Evolutionary conservation across 2,113 vertebrate species (phyloP).

Genomic region (Electrona antarctica): DNA sequence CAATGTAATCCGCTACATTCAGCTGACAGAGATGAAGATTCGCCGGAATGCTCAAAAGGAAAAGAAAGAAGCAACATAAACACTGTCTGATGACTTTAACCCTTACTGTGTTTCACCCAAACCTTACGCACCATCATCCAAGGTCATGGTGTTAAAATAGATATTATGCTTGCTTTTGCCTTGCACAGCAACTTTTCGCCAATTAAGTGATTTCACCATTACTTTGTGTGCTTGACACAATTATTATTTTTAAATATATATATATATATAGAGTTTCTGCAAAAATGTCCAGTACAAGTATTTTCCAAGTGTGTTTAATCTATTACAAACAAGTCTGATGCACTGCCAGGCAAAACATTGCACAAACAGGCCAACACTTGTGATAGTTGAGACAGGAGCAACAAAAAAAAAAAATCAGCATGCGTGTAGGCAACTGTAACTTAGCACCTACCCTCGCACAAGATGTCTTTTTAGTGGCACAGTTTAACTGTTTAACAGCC

Average conservation of each 20-base stretch:
- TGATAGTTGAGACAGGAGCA: conserved; percentile 50
- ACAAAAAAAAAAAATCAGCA: conserved; percentile 45
- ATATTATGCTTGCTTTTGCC: conserved; percentile 58
- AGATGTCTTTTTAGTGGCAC: conserved; percentile 47
- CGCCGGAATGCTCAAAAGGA: conserved; percentile 92
- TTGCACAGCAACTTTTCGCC: conserved; percentile 59
- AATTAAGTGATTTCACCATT: conserved; percentile 59
- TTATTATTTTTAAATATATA: conserved; percentile 6
- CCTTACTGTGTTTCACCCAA: conserved; percentile 57
- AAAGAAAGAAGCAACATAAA: conserved; percentile 91
- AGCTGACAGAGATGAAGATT: conserved; percentile 99
- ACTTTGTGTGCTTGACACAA: conserved; percentile 53
- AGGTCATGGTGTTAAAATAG: conserved; percentile 36
- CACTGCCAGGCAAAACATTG: conserved; percentile 71
- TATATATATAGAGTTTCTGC: conserved; percentile 33
- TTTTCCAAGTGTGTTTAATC: conserved; percentile 32
- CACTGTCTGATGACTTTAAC: conserved; percentile 40
- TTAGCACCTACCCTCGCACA: conserved; percentile 58
- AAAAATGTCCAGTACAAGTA: conserved; percentile 9
- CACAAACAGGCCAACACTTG: conserved; percentile 67
- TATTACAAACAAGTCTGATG: conserved; percentile 44
- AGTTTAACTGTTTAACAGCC: conserved; percentile 45
- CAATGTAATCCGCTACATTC: conserved; percentile 97
- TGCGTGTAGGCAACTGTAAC: conserved; percentile 47
- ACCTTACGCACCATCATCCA: conserved; percentile 43